Conservation (phyloP, 2,113 vertebrate species). For the Chroicocephalus ridibundus region DNA sequence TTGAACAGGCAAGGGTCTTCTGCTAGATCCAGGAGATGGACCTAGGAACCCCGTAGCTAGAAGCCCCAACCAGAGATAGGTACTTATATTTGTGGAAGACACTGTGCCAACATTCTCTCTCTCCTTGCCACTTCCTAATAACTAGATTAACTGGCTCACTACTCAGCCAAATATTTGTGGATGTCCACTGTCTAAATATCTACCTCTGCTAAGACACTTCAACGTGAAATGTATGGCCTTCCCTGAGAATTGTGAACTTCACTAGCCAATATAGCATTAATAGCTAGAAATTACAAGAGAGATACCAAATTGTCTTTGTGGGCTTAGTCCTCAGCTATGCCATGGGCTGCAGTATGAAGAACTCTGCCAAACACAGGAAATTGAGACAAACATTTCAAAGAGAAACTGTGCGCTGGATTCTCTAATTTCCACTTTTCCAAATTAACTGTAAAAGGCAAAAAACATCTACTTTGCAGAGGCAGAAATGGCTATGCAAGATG, state of each 20-base stretch:
- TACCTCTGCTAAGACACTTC: not conserved
- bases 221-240: not conserved
- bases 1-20: not conserved
- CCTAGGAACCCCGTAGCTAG: not conserved
- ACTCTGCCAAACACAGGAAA: not conserved
- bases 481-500: not conserved
- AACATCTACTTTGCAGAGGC: not conserved
- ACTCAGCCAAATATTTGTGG: not conserved
- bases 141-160: not conserved
- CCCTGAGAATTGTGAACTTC: not conserved
- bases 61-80: not conserved
- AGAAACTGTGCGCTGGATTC: not conserved
- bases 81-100: not conserved
- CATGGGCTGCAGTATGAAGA: not conserved
- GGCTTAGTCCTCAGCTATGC: not conserved
- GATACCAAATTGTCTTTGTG: not conserved
- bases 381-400: not conserved
- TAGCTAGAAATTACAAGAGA: not conserved
- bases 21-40: not conserved
- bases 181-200: not conserved
- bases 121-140: not conserved
- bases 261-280: not conserved
- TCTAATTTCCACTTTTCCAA: not conserved
- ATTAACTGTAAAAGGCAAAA: not conserved
- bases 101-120: accelerated